phyloP scores from a whole-genome alignment of 2,797 vertebrate genomes.

The Gymnothorax javanicus region DNA sequence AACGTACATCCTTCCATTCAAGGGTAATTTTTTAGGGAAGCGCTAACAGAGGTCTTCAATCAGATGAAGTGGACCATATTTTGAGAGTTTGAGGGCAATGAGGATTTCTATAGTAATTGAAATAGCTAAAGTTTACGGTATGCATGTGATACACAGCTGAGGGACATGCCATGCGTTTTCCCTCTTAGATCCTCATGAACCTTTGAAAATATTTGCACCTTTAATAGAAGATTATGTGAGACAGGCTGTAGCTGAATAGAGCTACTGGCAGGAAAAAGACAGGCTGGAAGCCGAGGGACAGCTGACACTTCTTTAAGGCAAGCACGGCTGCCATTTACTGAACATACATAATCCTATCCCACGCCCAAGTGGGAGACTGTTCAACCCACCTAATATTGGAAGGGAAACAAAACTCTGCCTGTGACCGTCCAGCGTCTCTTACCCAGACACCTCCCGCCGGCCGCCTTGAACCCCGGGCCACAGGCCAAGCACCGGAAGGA shows the following conservation, averaged over 20 bases:
- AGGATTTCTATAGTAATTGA: conserved; percentile 45
- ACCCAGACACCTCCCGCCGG: conserved; percentile 72
- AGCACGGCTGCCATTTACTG: conserved; percentile 46
- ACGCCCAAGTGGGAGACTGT: conserved; percentile 42
- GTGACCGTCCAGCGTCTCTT: conserved; percentile 51
- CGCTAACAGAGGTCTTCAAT: not conserved
- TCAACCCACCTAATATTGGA: conserved; percentile 52
- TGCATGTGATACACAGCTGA: conserved; percentile 37
- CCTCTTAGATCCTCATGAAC: conserved; percentile 41
- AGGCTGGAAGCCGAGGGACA: conserved; percentile 50
- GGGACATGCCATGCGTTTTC: conserved; percentile 42
- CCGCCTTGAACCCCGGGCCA: conserved; percentile 63
- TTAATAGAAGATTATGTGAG: conserved; percentile 38
- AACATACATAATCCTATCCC: conserved; percentile 43
- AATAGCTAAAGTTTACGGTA: conserved; percentile 33
- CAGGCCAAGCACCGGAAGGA: conserved; percentile 75
- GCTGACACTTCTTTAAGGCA: conserved; percentile 55
- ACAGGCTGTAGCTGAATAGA: conserved; percentile 33
- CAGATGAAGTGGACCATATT: conserved; percentile 30
- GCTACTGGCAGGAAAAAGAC: conserved; percentile 24
- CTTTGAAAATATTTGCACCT: conserved; percentile 40
- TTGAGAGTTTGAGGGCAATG: conserved; percentile 37
- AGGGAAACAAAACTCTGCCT: conserved; percentile 54
- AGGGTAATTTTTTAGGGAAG: not conserved
- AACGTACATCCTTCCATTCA: conserved; percentile 39